These are phyloP conservation scores for Deladenus siricidicola DNA, from an alignment of 2,888 invertebrate genomes.

Conservation along the genomic window DNA sequence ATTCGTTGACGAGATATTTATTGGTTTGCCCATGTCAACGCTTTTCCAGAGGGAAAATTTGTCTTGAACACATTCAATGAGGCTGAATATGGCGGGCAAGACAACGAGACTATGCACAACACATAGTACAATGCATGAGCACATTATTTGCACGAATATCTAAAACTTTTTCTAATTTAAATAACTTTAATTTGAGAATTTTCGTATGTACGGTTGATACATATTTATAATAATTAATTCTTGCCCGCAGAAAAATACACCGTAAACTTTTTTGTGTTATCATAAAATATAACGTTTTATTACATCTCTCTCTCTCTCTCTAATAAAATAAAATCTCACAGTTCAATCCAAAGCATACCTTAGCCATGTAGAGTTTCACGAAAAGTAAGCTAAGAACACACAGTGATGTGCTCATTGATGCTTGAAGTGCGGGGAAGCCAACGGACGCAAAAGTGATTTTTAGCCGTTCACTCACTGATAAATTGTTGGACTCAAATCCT, in stretches of 20 bases:
- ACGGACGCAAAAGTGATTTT: conserved; percentile 26
- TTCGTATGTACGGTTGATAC: too few species aligned
- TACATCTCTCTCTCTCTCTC: not conserved
- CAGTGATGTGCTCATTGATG: conserved; percentile 42
- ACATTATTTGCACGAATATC: conserved; percentile 13
- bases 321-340: not conserved
- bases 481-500: not conserved
- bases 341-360: conserved; percentile 21
- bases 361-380: conserved; percentile 47
- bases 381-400: conserved; percentile 46
- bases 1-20: too few species aligned
- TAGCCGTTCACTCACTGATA: conserved; percentile 14
- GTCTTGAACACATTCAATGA: not conserved
- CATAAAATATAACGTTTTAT: not conserved
- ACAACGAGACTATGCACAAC: conserved; percentile 6
- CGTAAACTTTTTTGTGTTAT: too few species aligned
- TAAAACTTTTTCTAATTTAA: too few species aligned
- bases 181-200: too few species aligned
- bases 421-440: conserved; percentile 36
- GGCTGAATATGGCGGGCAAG: conserved; percentile 9
- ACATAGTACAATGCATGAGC: conserved; percentile 8
- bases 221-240: too few species aligned
- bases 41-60: too few species aligned
- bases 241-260: too few species aligned
- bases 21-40: too few species aligned